Conservation (phyloP, 2,797 vertebrate species). For the Nasua narica region DNA sequence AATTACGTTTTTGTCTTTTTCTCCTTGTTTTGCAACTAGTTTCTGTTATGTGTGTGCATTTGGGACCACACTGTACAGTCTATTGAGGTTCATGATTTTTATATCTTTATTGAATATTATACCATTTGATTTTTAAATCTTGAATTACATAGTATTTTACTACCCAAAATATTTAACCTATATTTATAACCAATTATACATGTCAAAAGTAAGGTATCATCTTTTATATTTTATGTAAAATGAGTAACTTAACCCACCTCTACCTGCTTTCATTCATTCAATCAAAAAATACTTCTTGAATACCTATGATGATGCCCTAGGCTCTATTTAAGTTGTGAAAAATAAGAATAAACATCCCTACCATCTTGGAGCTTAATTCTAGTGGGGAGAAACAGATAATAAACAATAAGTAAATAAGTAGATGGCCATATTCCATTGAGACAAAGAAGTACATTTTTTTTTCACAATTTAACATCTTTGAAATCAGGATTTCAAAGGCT, state of each 20-base stretch:
- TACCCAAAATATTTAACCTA: neutral
- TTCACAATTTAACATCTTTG: neutral
- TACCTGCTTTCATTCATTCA: neutral
- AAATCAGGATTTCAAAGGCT: neutral
- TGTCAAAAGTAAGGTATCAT: neutral
- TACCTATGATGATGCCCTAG: neutral
- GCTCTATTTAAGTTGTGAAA: neutral
- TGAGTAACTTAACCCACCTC: neutral
- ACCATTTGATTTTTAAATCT: neutral
- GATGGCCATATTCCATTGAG: neutral
- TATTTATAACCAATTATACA: neutral
- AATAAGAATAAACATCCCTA: neutral
- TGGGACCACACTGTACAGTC: neutral
- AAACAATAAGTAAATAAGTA: neutral
- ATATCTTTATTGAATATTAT: neutral
- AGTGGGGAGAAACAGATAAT: neutral
- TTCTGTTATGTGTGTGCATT: neutral
- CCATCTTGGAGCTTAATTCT: neutral
- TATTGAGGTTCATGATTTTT: neutral
- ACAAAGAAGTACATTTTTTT: neutral
- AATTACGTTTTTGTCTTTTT: neutral
- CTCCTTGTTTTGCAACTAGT: neutral
- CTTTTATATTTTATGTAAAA: neutral
- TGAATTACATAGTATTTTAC: neutral
- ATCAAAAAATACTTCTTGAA: neutral